A percentile compares a stretch with the other conserved stretches of the same genome.
These are phyloP conservation scores for Apotomis capreana DNA, from an alignment of 2,888 invertebrate genomes.

Conservation along the genomic window DNA sequence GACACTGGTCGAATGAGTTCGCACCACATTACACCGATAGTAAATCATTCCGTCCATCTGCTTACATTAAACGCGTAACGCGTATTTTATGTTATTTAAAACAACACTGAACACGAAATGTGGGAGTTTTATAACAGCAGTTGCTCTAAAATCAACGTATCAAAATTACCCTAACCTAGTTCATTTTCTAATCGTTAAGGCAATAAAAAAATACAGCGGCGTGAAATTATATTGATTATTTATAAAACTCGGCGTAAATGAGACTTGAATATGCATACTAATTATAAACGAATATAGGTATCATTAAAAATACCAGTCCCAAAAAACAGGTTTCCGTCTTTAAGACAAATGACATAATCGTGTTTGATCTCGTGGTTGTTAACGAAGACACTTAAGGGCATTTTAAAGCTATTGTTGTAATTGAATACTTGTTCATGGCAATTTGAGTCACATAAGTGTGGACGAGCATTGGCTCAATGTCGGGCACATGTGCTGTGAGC, in stretches of 20 bases:
- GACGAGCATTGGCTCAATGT: slow-evolving; percentile 47
- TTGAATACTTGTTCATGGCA: slow-evolving; percentile 33
- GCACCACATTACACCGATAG: slow-evolving; percentile 51
- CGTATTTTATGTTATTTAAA: slow-evolving; percentile 60
- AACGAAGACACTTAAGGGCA: slow-evolving; percentile 15
- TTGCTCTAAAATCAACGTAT: slow-evolving; percentile 44
- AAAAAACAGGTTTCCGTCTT: not conserved
- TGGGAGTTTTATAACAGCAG: slow-evolving; percentile 58
- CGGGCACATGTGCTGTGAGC: slow-evolving; percentile 57
- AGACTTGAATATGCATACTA: slow-evolving; percentile 18
- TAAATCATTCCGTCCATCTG: slow-evolving; percentile 69
- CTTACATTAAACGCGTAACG: slow-evolving; percentile 54
- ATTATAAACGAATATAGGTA: slow-evolving; percentile 13
- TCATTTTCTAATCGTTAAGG: slow-evolving; percentile 19
- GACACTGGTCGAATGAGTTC: slow-evolving; percentile 57
- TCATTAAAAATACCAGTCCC: slow-evolving; percentile 16
- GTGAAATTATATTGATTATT: slow-evolving; percentile 20
- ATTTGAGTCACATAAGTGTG: slow-evolving; percentile 39
- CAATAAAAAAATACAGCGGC: slow-evolving; percentile 20
- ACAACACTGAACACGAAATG: slow-evolving; percentile 53
- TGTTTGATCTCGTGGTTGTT: slow-evolving; percentile 15
- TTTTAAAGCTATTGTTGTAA: slow-evolving; percentile 31
- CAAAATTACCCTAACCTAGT: slow-evolving; percentile 47
- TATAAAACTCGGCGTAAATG: slow-evolving; percentile 7
- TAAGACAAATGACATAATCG: slow-evolving; percentile 30